These are phyloP conservation scores for Promerops cafer DNA, from an alignment of 2,113 vertebrate genomes.

Conservation along the genomic window DNA sequence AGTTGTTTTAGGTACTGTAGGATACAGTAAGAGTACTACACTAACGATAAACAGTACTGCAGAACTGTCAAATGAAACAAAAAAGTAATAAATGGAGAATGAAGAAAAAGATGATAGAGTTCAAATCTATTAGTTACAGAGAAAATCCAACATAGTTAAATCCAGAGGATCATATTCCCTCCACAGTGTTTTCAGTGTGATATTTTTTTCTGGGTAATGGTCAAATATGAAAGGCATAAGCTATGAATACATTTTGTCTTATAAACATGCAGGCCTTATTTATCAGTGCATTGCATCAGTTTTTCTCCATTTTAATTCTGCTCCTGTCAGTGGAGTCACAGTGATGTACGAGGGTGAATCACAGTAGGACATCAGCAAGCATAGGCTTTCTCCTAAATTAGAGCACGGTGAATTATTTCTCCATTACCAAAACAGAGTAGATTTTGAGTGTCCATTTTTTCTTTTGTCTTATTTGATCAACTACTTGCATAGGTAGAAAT, in stretches of 20 bases:
- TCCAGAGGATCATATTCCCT: background rate
- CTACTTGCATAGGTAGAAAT: background rate
- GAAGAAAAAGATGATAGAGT: background rate
- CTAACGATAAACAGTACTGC: background rate
- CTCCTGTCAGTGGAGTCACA: background rate
- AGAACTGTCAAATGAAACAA: background rate
- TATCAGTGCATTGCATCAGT: background rate
- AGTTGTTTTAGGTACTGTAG: background rate
- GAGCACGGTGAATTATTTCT: background rate
- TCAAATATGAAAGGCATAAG: background rate
- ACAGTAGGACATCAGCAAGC: background rate
- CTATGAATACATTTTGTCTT: background rate
- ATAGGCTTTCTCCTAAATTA: background rate
- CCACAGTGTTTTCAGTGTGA: background rate
- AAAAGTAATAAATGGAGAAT: background rate
- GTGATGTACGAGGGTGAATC: fast-evolving
- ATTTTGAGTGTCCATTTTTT: background rate
- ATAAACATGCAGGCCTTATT: background rate
- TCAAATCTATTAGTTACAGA: background rate
- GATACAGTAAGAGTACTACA: background rate
- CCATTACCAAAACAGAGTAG: background rate
- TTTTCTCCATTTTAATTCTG: background rate
- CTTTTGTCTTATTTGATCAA: background rate
- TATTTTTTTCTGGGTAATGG: background rate
- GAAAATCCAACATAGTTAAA: background rate